These are phyloP conservation scores for Oriolus oriolus DNA, from an alignment of 2,113 vertebrate genomes.

Conservation along the genomic window DNA sequence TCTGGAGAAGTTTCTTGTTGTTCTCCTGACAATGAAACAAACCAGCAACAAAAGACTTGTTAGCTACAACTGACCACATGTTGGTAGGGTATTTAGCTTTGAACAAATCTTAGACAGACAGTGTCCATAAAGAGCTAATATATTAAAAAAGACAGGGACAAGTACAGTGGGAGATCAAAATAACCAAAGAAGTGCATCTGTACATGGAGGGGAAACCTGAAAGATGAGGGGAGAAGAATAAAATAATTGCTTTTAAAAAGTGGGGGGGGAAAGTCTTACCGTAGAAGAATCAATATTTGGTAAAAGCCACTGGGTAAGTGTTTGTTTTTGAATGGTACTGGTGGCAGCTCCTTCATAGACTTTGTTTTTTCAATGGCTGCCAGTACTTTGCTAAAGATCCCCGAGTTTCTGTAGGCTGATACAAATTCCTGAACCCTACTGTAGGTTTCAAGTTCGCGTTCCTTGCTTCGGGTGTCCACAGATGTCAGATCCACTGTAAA, in stretches of 20 bases:
- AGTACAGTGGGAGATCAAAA: neutral
- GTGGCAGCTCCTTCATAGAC: constrained; percentile 65
- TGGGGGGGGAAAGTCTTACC: constrained; percentile 47
- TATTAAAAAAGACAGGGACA: neutral
- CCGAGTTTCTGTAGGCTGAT: constrained; percentile 79
- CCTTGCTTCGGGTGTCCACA: constrained; percentile 88
- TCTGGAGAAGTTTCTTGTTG: constrained; percentile 82
- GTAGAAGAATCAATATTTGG: constrained; percentile 84
- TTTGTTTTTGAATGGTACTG: constrained; percentile 89
- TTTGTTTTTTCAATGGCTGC: constrained; percentile 73
- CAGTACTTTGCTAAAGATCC: constrained; percentile 76
- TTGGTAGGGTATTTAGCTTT: neutral
- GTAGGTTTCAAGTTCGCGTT: constrained; percentile 86
- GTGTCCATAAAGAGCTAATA: neutral
- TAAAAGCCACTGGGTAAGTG: constrained; percentile 76
- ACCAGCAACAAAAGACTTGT: neutral
- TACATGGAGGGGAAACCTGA: neutral
- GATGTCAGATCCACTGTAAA: constrained; percentile 91
- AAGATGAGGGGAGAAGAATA: neutral
- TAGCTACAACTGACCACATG: neutral
- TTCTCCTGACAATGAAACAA: constrained; percentile 74
- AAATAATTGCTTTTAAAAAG: neutral
- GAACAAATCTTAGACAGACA: neutral
- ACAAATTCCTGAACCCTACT: constrained; percentile 83
- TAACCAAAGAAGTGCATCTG: neutral